Percentiles rank a stretch among this genome's conserved stretches.
Conservation (phyloP, 2,113 vertebrate genomes). For the Chaetorhynchus papuensis region DNA sequence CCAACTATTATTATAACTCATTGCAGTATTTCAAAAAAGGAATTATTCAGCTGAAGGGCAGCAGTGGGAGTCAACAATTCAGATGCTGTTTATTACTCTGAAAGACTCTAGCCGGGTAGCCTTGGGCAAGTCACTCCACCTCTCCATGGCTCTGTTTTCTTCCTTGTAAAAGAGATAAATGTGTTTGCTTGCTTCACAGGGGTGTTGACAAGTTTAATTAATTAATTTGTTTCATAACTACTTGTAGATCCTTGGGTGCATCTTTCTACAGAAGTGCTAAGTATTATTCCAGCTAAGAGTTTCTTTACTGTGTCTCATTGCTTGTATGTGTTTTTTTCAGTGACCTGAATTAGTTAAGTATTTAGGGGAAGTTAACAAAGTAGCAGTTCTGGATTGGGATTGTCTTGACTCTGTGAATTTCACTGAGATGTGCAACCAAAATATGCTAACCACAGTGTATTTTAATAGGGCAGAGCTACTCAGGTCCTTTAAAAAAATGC, state of each 20-base stretch:
- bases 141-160: background rate
- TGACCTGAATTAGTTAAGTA: background rate
- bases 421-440: background rate
- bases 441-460: background rate
- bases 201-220: constrained; percentile 44
- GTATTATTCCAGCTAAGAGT: background rate
- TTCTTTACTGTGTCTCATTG: background rate
- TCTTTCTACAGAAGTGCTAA: background rate
- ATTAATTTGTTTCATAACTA: constrained; percentile 24
- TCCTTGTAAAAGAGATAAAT: constrained; percentile 38
- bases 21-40: background rate
- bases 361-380: background rate
- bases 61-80: constrained; percentile 29
- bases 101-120: constrained; percentile 29
- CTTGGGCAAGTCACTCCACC: constrained; percentile 12
- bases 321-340: background rate
- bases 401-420: background rate
- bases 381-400: background rate
- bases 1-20: background rate
- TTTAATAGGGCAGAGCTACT: background rate
- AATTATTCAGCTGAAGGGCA: background rate
- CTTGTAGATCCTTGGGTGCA: background rate
- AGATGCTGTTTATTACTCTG: constrained; percentile 48
- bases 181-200: background rate
- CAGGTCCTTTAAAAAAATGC: background rate